Percentiles rank a stretch among this genome's conserved stretches.
Conservation (phyloP, 1,140 invertebrate species). For the Dreissena rostriformis region DNA sequence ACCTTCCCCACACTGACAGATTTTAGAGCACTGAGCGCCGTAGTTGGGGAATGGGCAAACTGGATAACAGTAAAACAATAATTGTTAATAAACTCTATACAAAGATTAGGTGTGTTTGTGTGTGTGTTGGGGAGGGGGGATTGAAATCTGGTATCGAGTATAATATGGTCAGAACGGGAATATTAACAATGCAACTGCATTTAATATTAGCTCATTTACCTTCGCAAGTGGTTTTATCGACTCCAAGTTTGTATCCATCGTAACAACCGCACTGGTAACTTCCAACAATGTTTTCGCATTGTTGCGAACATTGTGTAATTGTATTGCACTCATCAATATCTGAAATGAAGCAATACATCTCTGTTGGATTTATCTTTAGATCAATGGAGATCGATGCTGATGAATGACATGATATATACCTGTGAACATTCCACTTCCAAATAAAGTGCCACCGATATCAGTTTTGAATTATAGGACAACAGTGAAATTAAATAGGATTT, state of each 20-base stretch:
- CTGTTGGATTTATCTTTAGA: not conserved
- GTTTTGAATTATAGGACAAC: not conserved
- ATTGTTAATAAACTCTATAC: not conserved
- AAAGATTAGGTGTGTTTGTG: not conserved
- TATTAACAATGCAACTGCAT: not conserved
- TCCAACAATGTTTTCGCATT: constrained; percentile 25
- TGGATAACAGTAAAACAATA: not conserved
- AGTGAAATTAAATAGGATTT: not conserved
- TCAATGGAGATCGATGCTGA: not conserved
- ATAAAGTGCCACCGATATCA: not conserved
- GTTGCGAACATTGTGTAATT: constrained; percentile 22
- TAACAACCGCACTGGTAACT: constrained; percentile 47
- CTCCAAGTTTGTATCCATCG: constrained; percentile 21
- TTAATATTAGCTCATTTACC: constrained; percentile 11
- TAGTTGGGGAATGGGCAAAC: constrained; percentile 46
- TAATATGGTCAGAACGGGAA: too few relatives aligned
- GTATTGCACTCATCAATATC: not conserved
- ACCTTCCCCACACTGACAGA: constrained; percentile 54
- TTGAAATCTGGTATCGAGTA: too few relatives aligned
- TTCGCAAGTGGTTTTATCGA: constrained; percentile 34
- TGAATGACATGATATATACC: not conserved
- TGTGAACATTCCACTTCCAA: not conserved
- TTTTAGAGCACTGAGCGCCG: constrained; percentile 53
- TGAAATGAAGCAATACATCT: not conserved
- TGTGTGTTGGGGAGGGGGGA: not conserved